These are phyloP conservation scores for Pandion haliaetus DNA, from an alignment of 2,113 vertebrate species.

Conservation along the genomic window DNA sequence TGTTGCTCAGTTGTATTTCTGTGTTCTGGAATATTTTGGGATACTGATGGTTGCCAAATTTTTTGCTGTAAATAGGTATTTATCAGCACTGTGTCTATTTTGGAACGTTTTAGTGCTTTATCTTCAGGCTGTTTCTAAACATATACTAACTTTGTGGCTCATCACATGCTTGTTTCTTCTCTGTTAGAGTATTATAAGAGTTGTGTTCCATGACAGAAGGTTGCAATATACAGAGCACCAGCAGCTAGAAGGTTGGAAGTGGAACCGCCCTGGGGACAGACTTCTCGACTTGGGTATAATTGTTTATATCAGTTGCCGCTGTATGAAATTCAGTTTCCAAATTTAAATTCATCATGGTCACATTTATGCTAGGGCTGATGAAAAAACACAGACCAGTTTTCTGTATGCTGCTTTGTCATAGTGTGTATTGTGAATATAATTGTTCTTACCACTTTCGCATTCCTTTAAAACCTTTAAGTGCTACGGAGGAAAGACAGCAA, in stretches of 20 bases:
- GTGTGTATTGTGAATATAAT: not conserved
- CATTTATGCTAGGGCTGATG: not conserved
- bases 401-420: not conserved
- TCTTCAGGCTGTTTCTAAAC: not conserved
- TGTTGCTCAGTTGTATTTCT: not conserved
- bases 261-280: constrained; percentile 82
- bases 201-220: constrained; percentile 82
- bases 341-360: not conserved
- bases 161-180: not conserved
- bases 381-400: not conserved
- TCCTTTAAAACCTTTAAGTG: not conserved
- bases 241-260: constrained; percentile 83
- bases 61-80: not conserved
- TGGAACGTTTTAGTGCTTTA: not conserved
- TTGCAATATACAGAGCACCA: constrained; percentile 82
- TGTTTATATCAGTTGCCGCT: not conserved
- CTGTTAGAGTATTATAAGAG: constrained; percentile 80
- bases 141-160: not conserved
- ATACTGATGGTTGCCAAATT: not conserved
- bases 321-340: not conserved
- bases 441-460: not conserved
- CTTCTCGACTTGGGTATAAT: constrained; percentile 78
- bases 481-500: not conserved
- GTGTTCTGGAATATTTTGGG: not conserved
- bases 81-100: not conserved